Evolutionary conservation across 2,797 vertebrate genomes (phyloP), one percentile per base, ranked within the genome.

Genomic region (Kryptopterus vitreolus): DNA sequence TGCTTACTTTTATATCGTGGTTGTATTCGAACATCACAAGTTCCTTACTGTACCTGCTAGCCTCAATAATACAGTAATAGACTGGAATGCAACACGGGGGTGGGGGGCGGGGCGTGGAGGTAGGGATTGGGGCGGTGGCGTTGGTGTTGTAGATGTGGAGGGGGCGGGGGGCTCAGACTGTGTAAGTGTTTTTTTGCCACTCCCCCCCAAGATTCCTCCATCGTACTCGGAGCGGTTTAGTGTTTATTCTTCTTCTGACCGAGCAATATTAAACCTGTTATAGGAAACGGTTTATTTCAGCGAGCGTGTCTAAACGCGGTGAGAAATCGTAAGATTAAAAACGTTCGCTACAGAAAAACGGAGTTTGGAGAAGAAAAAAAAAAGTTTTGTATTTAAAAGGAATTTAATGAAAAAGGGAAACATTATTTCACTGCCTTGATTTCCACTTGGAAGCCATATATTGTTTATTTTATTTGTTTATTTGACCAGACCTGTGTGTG

Each of bases 1-100:
- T 46, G 80, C 83, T 88, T 86, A 81, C 71, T 86, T 85, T 43
- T 85, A 87, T 85, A 87, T 82, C 84, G 83, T 86, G 78, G 84
- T 66, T 61, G 84, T 87, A 87, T 82, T 85, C 59, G 85, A 85
- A 81, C 81, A 85, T 85, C 86, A 63, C 69, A 38, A 79, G 61
- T 73, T 87, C 66, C 83, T 74, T 65, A 78, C 89, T 85, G 83
- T 81, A 84, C 87, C 77, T 81, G 81, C 86, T 86, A 86, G 83
- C 85, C 46, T 43, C 81, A 82, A 80, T 69, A 82, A 88, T 85
- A 84, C 85, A 87, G 86, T 81, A n/a, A 62, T 82, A 57, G 78
- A 76, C 52, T 78, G 4, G 46, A 73, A 83, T 86, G 83, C 87
- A 76, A 86, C 82, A 79, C 79, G 7, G 81, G 75, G 81, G 75